Base-by-base conservation (phyloP, 2,797 vertebrate species). In the Enteromius trimaculatus region DNA sequence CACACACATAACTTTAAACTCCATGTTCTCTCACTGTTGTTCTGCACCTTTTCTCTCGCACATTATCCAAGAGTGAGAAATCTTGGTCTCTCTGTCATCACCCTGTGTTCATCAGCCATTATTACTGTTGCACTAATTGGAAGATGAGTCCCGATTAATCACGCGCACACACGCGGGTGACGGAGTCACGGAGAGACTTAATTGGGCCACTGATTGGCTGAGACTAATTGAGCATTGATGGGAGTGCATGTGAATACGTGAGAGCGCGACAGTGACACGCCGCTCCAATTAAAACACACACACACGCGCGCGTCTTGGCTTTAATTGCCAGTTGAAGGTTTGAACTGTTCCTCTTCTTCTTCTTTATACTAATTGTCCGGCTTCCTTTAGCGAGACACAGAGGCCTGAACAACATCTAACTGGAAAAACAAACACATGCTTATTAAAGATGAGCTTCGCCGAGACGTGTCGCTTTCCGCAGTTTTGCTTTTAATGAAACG, bases 151-250 rank as follows among this genome's bases (percentile, higher is more conserved):
- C 86, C 86, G 88, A 91, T 93, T 92, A 88, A 92, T 92, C 91
- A 89, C 88, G 78, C 83, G 88, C 83, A 51, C 29, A 85, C 83
- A 87, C 77, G 53, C 87, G 68, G 90, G 89, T 86, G 80, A 82
- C 69, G 75, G 90, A 94, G 92, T 93, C 92, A 92, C 88, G 86
- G 90, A 93, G 91, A 90, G 74, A 86, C 87, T 86, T 94, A 94
- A 95, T 94, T 94, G 91, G 92, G 80, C 90, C 85, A 89, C 90
- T 91, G 93, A 95, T 95, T 94, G 94, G 93, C 89, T 82, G 70
- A 86, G 82, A 89, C 90, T 93, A 95, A 94, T 91, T 93, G 91
- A 93, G 92, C 90, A 81, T 81, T 68, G 91, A 86, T 81, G 44
- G 82, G 85, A 75, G 86, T 75, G 34, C 74, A 62, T 58, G 83